These are phyloP conservation scores for Nomada fabriciana DNA, from an alignment of 2,888 invertebrate species.

Conservation along the genomic window DNA sequence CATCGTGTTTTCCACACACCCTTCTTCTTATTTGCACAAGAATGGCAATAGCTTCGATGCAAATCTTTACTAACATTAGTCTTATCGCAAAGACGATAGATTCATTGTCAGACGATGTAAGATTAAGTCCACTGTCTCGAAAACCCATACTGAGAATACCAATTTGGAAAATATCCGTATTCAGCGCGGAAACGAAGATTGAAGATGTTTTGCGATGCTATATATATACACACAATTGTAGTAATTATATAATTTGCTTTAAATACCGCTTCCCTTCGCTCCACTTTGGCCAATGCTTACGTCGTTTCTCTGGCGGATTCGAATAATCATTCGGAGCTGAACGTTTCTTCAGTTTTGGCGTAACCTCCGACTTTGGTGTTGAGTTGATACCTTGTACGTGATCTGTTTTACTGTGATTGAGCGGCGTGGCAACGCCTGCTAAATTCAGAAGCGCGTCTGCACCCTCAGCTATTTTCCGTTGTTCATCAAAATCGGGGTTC, in stretches of 20 bases:
- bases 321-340: constrained; percentile 76
- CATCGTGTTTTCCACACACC: constrained; percentile 34
- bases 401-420: constrained; percentile 71
- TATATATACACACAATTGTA: constrained; percentile 38
- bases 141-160: constrained; percentile 22
- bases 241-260: constrained; percentile 78
- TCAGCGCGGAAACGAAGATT: constrained; percentile 31
- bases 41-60: constrained; percentile 50
- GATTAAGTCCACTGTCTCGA: constrained; percentile 13
- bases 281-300: constrained; percentile 82
- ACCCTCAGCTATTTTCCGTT: constrained; percentile 90
- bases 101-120: constrained; percentile 33
- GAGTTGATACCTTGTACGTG: constrained; percentile 61
- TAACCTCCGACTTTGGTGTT: constrained; percentile 70
- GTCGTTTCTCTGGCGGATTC: constrained; percentile 77
- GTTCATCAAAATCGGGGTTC: constrained; percentile 87
- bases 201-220: constrained; percentile 40
- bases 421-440: constrained; percentile 87
- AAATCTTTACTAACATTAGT: constrained; percentile 42
- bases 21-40: constrained; percentile 40
- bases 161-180: constrained; percentile 22
- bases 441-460: constrained; percentile 92
- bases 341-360: constrained; percentile 71
- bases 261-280: constrained; percentile 81
- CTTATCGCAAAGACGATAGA: constrained; percentile 37